Conservation (phyloP, 2,888 invertebrate genomes). For the Melanargia galathea region DNA sequence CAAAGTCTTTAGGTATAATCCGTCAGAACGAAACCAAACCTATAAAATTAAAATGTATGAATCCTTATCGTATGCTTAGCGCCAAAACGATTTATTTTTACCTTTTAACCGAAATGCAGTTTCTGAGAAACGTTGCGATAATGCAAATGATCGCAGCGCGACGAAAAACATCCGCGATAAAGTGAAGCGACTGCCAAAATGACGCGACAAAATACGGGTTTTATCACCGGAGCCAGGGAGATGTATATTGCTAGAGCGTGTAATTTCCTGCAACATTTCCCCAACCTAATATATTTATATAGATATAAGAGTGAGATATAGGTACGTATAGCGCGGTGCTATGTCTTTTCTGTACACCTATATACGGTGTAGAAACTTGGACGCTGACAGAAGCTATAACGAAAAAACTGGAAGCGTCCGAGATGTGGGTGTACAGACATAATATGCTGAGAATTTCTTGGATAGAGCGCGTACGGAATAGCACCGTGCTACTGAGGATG, state of each 20-base stretch:
- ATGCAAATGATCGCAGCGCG: constrained; percentile 31
- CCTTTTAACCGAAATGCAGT: constrained; percentile 28
- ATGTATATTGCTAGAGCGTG: not conserved
- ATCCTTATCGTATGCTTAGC: constrained; percentile 34
- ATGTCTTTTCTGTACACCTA: no score
- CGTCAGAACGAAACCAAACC: not conserved
- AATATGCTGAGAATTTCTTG: no score
- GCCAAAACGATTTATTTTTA: constrained; percentile 35
- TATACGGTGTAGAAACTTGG: no score
- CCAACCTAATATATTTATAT: no score
- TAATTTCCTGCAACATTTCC: no score
- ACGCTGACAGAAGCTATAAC: no score
- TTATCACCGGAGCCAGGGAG: constrained; percentile 53
- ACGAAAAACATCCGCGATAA: constrained; percentile 46
- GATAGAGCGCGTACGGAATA: no score
- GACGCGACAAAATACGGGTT: constrained; percentile 47
- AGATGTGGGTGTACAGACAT: no score
- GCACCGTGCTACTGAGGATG: no score
- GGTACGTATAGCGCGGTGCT: no score
- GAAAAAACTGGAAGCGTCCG: no score
- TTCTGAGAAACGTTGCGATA: constrained; percentile 36
- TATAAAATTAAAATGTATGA: constrained; percentile 31
- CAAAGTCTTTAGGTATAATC: not conserved
- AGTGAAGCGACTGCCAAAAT: constrained; percentile 52
- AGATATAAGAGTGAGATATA: no score